Conservation (phyloP, 2,113 vertebrate species). For the Daubentonia madagascariensis region DNA sequence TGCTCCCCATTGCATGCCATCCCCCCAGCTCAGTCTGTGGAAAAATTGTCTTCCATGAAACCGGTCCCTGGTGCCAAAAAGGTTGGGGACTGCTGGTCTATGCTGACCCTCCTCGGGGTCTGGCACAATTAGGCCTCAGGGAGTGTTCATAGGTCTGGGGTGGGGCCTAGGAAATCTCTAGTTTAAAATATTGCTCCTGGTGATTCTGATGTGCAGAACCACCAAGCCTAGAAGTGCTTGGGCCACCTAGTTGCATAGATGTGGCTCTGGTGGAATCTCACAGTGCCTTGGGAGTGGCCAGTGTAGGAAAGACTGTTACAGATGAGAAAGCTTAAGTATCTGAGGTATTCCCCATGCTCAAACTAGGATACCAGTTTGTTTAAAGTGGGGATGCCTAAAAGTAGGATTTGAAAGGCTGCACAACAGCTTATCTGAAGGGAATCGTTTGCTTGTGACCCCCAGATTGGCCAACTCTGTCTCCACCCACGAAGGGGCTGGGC, state of each 20-base stretch:
- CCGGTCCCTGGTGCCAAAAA: too few species aligned
- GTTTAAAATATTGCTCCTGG: background rate
- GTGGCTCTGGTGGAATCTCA: background rate
- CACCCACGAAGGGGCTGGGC: background rate
- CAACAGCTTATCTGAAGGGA: background rate
- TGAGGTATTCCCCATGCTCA: background rate
- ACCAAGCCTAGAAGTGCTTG: background rate
- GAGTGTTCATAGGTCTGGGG: background rate
- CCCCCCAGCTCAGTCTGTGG: too few species aligned
- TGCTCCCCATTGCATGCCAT: too few species aligned
- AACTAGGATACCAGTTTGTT: background rate
- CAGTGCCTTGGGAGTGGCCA: background rate
- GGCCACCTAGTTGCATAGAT: background rate
- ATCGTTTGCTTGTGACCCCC: background rate
- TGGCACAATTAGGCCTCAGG: background rate
- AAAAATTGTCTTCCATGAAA: too few species aligned
- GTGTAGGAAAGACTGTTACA: background rate
- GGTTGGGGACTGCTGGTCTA: background rate
- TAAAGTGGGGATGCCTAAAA: background rate
- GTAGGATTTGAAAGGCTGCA: background rate
- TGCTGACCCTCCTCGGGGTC: background rate
- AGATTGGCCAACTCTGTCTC: background rate
- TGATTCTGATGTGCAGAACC: background rate
- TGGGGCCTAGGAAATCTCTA: background rate
- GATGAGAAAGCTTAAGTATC: background rate